Evolutionary conservation across 2,113 vertebrate species (phyloP).

Genomic region (Dipodomys spectabilis): DNA sequence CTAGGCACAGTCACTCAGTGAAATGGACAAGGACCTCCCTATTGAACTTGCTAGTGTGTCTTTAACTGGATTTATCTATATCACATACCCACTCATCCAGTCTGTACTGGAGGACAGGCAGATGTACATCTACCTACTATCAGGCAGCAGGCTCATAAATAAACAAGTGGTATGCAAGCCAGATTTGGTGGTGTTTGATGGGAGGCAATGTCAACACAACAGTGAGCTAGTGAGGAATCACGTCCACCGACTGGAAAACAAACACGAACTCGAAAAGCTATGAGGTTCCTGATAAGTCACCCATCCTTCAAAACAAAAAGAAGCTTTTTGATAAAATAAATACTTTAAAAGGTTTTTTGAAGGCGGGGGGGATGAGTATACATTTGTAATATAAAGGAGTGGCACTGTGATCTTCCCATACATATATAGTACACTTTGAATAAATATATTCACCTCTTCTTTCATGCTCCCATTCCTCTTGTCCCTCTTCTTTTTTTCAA

Average conservation of each 20-base stretch:
- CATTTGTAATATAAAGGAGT: no score
- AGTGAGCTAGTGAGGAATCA: neutral
- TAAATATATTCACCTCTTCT: no score
- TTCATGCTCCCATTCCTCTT: no score
- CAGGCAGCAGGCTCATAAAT: neutral
- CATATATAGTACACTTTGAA: no score
- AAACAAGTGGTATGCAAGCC: neutral
- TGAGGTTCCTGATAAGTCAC: neutral
- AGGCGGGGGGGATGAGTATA: no score
- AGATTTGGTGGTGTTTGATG: neutral
- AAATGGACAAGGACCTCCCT: neutral
- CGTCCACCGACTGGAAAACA: neutral
- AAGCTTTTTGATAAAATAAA: conserved; percentile 11
- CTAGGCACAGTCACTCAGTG: neutral
- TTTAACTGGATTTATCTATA: neutral
- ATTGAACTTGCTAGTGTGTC: neutral
- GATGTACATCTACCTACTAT: neutral
- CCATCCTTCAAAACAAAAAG: neutral
- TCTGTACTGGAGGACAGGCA: neutral
- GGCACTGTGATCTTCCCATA: no score
- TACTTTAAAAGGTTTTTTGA: neutral
- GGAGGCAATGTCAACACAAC: neutral
- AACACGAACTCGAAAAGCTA: neutral
- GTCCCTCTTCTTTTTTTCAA: no score
- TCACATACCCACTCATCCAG: neutral